Conservation (phyloP, 2,888 invertebrate species). For the Noctuana brunneofusca region DNA sequence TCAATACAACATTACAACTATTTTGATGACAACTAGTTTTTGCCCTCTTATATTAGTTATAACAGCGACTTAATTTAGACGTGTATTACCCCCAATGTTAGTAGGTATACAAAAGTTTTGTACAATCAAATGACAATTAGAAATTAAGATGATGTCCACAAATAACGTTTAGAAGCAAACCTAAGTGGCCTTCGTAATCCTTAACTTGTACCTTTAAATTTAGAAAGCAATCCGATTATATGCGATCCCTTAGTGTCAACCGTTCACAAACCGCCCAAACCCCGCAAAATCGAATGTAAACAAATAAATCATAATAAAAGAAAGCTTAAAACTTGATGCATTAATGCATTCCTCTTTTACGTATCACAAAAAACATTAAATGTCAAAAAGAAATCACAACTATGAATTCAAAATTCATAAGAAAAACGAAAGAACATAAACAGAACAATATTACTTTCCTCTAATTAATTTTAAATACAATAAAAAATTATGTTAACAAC, state of each 20-base stretch:
- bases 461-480: conserved; percentile 45
- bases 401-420: conserved; percentile 83
- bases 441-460: conserved; percentile 62
- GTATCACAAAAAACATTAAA: conserved; percentile 83
- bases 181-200: conserved; percentile 69
- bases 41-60: conserved; percentile 66
- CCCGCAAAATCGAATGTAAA: conserved; percentile 57
- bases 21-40: conserved; percentile 45
- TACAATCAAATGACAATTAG: conserved; percentile 48
- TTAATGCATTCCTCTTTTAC: conserved; percentile 78
- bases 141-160: conserved; percentile 42
- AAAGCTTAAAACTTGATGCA: conserved; percentile 74
- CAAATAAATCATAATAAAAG: conserved; percentile 50
- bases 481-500: conserved; percentile 52
- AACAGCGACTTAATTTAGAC: conserved; percentile 72
- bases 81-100: conserved; percentile 55
- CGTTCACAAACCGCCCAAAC: conserved; percentile 53
- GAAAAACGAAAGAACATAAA: conserved; percentile 70
- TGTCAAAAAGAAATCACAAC: conserved; percentile 82
- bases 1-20: conserved; percentile 74
- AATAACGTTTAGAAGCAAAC: conserved; percentile 37
- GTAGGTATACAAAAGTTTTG: conserved; percentile 56
- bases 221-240: conserved; percentile 47
- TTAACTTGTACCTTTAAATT: conserved; percentile 71
- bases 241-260: conserved; percentile 55